Conservation (phyloP, 1,140 invertebrate genomes). For the Drosophila rhopaloa region DNA sequence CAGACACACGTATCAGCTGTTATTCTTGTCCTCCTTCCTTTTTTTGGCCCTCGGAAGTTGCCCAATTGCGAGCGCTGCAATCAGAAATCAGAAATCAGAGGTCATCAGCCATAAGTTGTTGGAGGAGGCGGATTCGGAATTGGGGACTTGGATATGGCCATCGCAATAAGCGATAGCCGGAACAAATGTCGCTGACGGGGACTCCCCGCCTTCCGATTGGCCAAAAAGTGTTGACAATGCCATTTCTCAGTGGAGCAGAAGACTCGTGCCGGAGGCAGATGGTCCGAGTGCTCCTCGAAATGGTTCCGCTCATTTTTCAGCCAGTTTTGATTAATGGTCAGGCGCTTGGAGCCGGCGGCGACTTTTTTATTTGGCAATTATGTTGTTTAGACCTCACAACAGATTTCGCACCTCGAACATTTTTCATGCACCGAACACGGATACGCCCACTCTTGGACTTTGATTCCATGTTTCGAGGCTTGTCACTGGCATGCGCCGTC, state of each 20-base stretch:
- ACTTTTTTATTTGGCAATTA: constrained; percentile 83
- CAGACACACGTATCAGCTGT: constrained; percentile 24
- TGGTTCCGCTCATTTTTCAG: constrained; percentile 46
- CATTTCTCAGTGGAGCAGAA: constrained; percentile 48
- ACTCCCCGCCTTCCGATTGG: constrained; percentile 58
- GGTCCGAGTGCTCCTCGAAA: constrained; percentile 18
- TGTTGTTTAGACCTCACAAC: constrained; percentile 75
- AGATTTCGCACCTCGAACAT: constrained; percentile 80
- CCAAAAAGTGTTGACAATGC: constrained; percentile 74
- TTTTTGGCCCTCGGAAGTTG: constrained; percentile 52
- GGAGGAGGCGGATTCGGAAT: constrained; percentile 2
- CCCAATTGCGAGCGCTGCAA: constrained; percentile 57
- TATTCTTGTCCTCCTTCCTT: constrained; percentile 5
- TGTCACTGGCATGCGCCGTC: constrained; percentile 81
- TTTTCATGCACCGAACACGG: constrained; percentile 58
- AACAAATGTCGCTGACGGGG: constrained; percentile 45
- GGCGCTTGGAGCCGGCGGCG: constrained; percentile 60
- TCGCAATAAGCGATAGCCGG: constrained; percentile 45
- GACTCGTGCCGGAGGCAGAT: constrained; percentile 30
- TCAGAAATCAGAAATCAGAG: constrained; percentile 50
- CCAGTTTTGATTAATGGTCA: constrained; percentile 78
- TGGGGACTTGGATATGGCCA: constrained; percentile 17
- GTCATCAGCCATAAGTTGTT: constrained; percentile 36
- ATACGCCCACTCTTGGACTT: constrained; percentile 45
- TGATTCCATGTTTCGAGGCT: constrained; percentile 81